Evolutionary conservation across 2,888 invertebrate species (phyloP).

Genomic region (Caenorhabditis sp.): DNA sequence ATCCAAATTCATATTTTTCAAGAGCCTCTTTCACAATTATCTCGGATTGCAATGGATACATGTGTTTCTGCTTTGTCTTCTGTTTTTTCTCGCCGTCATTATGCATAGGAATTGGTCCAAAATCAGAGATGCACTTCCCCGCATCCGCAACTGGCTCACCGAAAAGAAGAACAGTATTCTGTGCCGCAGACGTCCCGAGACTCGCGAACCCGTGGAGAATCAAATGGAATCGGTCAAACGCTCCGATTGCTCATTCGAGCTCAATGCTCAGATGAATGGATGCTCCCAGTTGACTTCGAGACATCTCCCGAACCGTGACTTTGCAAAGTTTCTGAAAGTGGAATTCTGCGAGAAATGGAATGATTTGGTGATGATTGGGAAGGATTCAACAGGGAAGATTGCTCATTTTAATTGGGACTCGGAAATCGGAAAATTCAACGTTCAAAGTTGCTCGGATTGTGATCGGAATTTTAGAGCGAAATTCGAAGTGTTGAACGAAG

Average conservation of each 20-base stretch:
- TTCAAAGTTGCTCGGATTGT: constrained; percentile 15
- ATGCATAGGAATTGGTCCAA: not conserved
- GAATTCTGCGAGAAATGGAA: constrained; percentile 32
- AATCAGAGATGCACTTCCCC: not conserved
- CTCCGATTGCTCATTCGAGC: constrained; percentile 9
- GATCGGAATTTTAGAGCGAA: not conserved
- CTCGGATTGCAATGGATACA: no score
- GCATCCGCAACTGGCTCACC: constrained; percentile 5
- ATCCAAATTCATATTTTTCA: not conserved
- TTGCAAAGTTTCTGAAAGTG: constrained; percentile 28
- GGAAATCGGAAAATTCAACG: constrained; percentile 13
- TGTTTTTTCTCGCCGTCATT: not conserved
- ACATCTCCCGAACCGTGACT: constrained; percentile 13
- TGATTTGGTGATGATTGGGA: constrained; percentile 34
- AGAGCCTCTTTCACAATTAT: no score
- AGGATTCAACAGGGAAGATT: constrained; percentile 14
- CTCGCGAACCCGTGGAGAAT: no score
- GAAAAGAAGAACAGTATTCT: no score
- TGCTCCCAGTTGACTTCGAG: not conserved
- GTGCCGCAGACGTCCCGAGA: no score
- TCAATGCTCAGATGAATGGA: not conserved
- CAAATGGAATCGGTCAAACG: constrained; percentile 19
- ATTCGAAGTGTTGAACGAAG: no score
- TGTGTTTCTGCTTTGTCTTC: not conserved
- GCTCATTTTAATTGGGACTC: constrained; percentile 22